These are phyloP conservation scores for Emmelina monodactyla DNA, from an alignment of 2,888 invertebrate species.

Conservation along the genomic window DNA sequence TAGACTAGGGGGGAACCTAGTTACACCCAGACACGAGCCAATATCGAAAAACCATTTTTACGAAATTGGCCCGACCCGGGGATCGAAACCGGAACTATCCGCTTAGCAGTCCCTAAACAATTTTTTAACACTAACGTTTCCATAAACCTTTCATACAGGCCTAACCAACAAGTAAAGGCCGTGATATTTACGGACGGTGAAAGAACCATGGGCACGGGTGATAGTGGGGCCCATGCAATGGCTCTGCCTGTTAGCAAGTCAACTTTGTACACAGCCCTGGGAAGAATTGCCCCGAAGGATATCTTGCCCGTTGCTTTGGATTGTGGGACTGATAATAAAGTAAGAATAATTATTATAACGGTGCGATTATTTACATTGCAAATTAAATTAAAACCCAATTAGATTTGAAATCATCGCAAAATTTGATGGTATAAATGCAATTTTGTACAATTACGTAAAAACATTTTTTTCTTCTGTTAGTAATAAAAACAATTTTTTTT, in stretches of 20 bases:
- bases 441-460: too few species aligned
- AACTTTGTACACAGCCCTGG: slow-evolving; percentile 93
- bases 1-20: too few species aligned
- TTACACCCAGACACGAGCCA: too few species aligned
- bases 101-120: too few species aligned
- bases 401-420: too few species aligned
- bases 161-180: slow-evolving; percentile 84
- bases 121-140: not conserved
- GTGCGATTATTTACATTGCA: too few species aligned
- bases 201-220: slow-evolving; percentile 95
- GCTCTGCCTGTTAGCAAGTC: slow-evolving; percentile 98
- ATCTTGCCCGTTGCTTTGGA: slow-evolving; percentile 94
- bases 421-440: not conserved
- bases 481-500: not conserved
- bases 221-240: slow-evolving; percentile 96
- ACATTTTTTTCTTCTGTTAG: not conserved
- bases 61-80: too few species aligned
- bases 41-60: too few species aligned
- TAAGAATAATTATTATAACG: slow-evolving; percentile 21
- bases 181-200: slow-evolving; percentile 97
- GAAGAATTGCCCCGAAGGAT: slow-evolving; percentile 95
- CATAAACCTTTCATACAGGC: slow-evolving; percentile 64
- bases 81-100: too few species aligned
- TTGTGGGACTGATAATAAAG: slow-evolving; percentile 93
- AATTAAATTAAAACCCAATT: too few species aligned